A percentile compares a stretch with the other conserved stretches of the same genome.
These are phyloP conservation scores for Pterocles orientalis DNA, from an alignment of 2,113 vertebrate species.

Conservation along the genomic window DNA sequence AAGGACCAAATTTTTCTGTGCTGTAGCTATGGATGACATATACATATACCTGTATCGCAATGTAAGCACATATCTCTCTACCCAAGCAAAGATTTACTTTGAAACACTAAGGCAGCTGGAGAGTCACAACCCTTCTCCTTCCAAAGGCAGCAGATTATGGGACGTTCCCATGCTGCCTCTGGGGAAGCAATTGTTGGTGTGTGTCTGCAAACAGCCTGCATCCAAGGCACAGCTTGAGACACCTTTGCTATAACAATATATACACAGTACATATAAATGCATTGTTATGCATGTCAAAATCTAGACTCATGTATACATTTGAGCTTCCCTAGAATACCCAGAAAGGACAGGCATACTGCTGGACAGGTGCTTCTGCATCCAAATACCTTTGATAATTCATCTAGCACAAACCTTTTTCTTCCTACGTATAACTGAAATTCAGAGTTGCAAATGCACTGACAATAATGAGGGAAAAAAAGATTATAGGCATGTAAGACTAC, in stretches of 20 bases:
- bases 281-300: background rate
- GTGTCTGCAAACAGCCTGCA: background rate
- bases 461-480: background rate
- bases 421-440: background rate
- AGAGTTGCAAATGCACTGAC: background rate
- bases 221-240: background rate
- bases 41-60: accelerated
- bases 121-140: background rate
- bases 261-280: background rate
- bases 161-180: background rate
- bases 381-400: background rate
- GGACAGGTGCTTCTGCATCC: background rate
- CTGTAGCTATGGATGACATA: background rate
- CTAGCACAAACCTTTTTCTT: background rate
- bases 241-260: background rate
- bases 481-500: background rate
- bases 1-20: background rate
- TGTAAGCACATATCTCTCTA: background rate
- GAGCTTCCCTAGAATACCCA: background rate
- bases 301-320: background rate
- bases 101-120: background rate
- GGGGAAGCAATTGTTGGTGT: background rate
- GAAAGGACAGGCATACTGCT: background rate
- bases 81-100: background rate
- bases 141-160: background rate